A percentile compares a stretch with the other conserved stretches of the same genome.
Conservation (phyloP, 1,140 invertebrate genomes). For the Saccostrea echinata region DNA sequence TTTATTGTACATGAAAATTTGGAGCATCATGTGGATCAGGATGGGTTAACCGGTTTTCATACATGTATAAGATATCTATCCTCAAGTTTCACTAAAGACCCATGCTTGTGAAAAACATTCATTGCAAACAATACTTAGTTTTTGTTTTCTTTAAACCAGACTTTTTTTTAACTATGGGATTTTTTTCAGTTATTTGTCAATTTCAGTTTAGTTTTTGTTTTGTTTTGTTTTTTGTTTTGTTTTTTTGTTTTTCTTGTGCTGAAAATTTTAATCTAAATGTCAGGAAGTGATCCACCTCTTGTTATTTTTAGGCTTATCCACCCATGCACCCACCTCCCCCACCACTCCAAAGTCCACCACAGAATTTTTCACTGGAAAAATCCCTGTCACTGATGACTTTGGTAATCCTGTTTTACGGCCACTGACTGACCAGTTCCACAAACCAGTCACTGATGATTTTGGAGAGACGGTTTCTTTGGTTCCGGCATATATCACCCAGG, state of each 20-base stretch:
- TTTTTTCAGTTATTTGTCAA: too few relatives aligned
- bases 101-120: too few relatives aligned
- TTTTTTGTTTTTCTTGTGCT: neutral
- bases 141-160: too few relatives aligned
- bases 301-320: neutral
- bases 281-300: neutral
- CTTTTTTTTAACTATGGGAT: too few relatives aligned
- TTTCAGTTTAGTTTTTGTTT: neutral
- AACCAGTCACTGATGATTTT: slow-evolving; percentile 18
- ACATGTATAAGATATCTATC: too few relatives aligned
- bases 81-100: too few relatives aligned
- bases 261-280: neutral
- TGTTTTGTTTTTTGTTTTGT: neutral
- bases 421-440: neutral
- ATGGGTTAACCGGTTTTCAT: too few relatives aligned
- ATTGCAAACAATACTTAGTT: too few relatives aligned
- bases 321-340: neutral
- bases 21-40: too few relatives aligned
- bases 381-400: slow-evolving; percentile 31
- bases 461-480: slow-evolving; percentile 14
- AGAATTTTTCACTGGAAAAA: neutral
- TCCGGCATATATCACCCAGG: neutral
- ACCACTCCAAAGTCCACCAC: neutral
- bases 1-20: too few relatives aligned
- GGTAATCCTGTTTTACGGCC: slow-evolving; percentile 5